phyloP scores from a whole-genome alignment of 2,888 invertebrate species.

The Cheiracanthium punctorium region DNA sequence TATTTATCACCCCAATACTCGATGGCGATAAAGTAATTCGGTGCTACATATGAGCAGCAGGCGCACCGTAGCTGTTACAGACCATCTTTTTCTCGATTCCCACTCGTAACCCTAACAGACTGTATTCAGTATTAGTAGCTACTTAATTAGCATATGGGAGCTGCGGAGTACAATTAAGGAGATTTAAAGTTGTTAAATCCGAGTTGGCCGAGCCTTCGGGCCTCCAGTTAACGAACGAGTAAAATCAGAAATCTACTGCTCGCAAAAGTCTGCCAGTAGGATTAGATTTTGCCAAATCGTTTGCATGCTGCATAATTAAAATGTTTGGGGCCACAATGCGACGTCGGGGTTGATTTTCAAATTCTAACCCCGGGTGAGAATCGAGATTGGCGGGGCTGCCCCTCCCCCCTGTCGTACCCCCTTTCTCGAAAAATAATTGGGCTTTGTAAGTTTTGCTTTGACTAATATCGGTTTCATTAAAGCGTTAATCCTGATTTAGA shows the following conservation, averaged over 20 bases:
- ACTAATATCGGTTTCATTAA: not conserved
- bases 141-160: not conserved
- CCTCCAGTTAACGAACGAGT: conserved; percentile 39
- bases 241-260: conserved; percentile 34
- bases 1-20: too few relatives aligned
- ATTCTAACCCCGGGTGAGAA: conserved; percentile 6
- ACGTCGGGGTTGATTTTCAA: not conserved
- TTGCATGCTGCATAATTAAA: conserved; percentile 34
- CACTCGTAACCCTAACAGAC: not conserved
- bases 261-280: conserved; percentile 11
- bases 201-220: conserved; percentile 11
- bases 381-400: not conserved
- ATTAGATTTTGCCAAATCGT: conserved; percentile 1
- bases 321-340: not conserved
- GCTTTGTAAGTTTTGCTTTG: not conserved
- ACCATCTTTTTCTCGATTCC: not conserved
- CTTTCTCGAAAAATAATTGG: not conserved
- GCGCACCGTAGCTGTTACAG: too few relatives aligned
- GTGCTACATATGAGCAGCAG: too few relatives aligned
- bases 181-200: conserved; percentile 47
- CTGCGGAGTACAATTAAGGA: conserved; percentile 28
- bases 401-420: too few relatives aligned
- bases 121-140: not conserved
- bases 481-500: conserved; percentile 2
- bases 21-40: too few relatives aligned